These are phyloP conservation scores for Lutjanus campechanus DNA, from an alignment of 2,797 vertebrate species.

Conservation along the genomic window DNA sequence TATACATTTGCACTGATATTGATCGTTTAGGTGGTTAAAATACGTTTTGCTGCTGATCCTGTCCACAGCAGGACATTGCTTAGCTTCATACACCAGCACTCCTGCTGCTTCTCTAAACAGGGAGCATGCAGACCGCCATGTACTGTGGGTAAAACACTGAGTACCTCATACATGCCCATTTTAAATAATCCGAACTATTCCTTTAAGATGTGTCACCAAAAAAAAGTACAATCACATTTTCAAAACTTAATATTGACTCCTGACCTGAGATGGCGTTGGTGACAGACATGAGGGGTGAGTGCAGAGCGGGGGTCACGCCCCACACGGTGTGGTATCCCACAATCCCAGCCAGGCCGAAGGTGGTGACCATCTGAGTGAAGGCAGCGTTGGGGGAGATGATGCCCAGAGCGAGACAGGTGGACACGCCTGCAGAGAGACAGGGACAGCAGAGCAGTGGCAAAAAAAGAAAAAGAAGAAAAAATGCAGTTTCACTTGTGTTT, in stretches of 20 bases:
- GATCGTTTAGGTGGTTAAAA: no score
- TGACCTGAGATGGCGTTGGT: conserved; percentile 91
- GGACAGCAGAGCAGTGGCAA: neutral
- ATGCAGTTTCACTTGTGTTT: neutral
- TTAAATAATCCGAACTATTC: no score
- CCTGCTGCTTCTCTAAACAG: no score
- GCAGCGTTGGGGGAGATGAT: conserved; percentile 84
- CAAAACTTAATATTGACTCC: conserved; percentile 8
- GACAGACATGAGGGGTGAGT: conserved; percentile 87
- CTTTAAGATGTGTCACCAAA: neutral
- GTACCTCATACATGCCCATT: no score
- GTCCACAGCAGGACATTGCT: no score
- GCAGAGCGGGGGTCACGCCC: conserved; percentile 87
- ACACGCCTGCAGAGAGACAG: conserved; percentile 72
- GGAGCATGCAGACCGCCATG: no score
- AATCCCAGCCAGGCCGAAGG: conserved; percentile 87
- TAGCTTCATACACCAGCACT: no score
- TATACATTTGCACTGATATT: no score
- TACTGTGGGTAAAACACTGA: no score
- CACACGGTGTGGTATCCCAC: conserved; percentile 88
- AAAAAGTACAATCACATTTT: neutral
- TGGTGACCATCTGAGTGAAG: conserved; percentile 89
- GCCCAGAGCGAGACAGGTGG: conserved; percentile 83
- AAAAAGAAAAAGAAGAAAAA: no score
- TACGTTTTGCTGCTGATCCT: no score